Percentiles rank a stretch among this genome's conserved stretches.
Evolutionary conservation across 2,113 vertebrate genomes (phyloP).

Genomic region (Uria aalge): DNA sequence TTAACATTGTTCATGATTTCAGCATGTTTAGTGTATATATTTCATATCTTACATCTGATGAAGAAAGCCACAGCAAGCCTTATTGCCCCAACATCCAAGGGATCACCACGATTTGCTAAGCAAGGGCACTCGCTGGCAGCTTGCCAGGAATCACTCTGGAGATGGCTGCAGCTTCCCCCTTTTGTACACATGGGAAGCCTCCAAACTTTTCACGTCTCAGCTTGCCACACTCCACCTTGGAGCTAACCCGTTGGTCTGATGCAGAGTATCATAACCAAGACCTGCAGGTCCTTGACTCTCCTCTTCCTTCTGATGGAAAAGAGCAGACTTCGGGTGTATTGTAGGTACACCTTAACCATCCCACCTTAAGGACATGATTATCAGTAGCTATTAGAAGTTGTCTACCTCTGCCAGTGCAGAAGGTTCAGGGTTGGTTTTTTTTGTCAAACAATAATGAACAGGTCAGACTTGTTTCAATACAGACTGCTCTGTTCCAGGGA

Average conservation of each 20-base stretch:
- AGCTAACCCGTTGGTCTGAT: not conserved
- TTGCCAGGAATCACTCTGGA: not conserved
- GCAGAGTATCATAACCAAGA: not conserved
- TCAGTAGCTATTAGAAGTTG: not conserved
- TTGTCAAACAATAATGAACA: not conserved
- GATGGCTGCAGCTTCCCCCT: not conserved
- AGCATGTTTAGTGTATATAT: conserved; percentile 61
- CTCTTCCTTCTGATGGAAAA: not conserved
- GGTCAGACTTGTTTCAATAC: conserved; percentile 21
- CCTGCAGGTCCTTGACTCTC: not conserved
- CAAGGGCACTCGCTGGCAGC: not conserved
- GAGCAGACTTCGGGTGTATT: not conserved
- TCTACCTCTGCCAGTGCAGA: not conserved
- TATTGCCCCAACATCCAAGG: conserved; percentile 47
- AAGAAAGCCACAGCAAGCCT: conserved; percentile 61
- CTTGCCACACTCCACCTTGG: not conserved
- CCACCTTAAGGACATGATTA: conserved; percentile 1
- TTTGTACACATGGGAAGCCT: not conserved
- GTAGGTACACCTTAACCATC: not conserved
- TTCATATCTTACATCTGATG: conserved; percentile 65
- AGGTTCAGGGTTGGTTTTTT: not conserved
- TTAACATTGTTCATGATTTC: conserved; percentile 64
- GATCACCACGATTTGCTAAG: not conserved
- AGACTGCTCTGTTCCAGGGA: not conserved
- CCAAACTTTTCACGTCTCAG: not conserved